Percentiles rank a stretch among this genome's conserved stretches.
Conservation (phyloP, 2,888 invertebrate species). For the Callinectes sapidus region DNA sequence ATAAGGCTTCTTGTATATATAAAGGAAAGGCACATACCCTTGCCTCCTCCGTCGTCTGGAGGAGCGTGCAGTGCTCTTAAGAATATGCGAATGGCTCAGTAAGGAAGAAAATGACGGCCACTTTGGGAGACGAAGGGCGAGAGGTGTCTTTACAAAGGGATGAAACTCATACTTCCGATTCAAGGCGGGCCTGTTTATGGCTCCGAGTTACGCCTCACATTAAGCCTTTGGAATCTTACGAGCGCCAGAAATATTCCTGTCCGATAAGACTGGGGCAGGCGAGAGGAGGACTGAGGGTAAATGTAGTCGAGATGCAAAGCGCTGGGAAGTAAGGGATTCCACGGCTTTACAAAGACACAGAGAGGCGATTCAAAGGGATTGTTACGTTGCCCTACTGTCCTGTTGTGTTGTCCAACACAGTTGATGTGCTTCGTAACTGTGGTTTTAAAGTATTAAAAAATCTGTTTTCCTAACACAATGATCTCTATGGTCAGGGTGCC, state of each 20-base stretch:
- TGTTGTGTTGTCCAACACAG: background rate
- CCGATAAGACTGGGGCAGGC: slow-evolving; percentile 23
- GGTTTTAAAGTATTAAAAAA: background rate
- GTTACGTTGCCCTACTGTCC: background rate
- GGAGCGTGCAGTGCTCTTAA: slow-evolving; percentile 13
- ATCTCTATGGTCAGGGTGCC: background rate
- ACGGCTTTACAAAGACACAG: background rate
- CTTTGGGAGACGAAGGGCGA: slow-evolving; percentile 28
- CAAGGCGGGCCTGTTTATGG: slow-evolving; percentile 26
- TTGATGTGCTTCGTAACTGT: background rate
- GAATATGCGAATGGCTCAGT: slow-evolving; percentile 31
- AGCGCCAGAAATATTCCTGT: slow-evolving; percentile 15
- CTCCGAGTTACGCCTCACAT: slow-evolving; percentile 32
- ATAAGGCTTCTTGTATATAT: background rate
- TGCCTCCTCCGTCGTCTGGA: slow-evolving; percentile 31
- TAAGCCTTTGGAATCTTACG: slow-evolving; percentile 30
- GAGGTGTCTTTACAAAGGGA: slow-evolving; percentile 33
- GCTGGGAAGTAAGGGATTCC: slow-evolving; percentile 6
- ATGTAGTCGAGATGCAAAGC: slow-evolving; percentile 37
- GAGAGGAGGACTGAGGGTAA: background rate
- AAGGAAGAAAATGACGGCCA: slow-evolving; percentile 27
- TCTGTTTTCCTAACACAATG: background rate
- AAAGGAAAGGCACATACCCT: background rate
- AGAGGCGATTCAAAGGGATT: slow-evolving; percentile 17
- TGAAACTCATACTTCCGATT: slow-evolving; percentile 36